Evolutionary conservation across 2,888 invertebrate species (phyloP), one percentile per base, ranked within the genome.

Genomic region (Tipula confusa): DNA sequence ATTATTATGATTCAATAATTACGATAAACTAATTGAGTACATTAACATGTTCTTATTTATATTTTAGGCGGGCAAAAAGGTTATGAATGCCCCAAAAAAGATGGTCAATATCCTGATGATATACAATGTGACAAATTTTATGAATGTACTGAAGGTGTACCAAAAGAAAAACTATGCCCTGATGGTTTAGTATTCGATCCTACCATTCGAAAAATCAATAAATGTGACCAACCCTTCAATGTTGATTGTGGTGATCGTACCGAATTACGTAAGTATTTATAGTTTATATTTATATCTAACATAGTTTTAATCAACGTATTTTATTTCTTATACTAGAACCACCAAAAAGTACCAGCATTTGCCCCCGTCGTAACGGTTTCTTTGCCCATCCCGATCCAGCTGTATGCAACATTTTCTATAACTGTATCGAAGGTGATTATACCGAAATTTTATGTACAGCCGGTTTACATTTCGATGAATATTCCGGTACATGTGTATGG

Each of bases 181-280:
- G 97, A 97, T 88, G 97, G 97, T 84, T 91, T 97, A 43, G 96
- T 97, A 83, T 97, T 97, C 89, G 97, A 97, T 91, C 95, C 93
- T 0, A 90, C 93, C 86, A 96, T 95, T 88, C 93, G 96, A 87
- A 96, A 96, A 90, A 92, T 95, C 88, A 97, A 96, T 91, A 96
- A 97, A 88, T 97, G 97, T 88, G 97, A 97, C 90, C 96, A 96
- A 88, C 95, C 96, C 87, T 97, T 96, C 93, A 96, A 96, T 87
- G 96, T 96, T 24, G 97, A 97, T 88, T 97, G 97, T 87, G 96
- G 95, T 83, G 96, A 96, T 88, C 93, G 97, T 88, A 93, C 94
- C 83, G 95, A 96, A 90, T 91, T 97, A 85, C 97, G 97, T 97
- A 92, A 95, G 96, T 93, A 83, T 31, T 2, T 82, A 7, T 7